These are phyloP conservation scores for Hydractinia echinata DNA, from an alignment of 30 jellyfish, hydroid and myxozoan genomes.

Conservation along the genomic window DNA sequence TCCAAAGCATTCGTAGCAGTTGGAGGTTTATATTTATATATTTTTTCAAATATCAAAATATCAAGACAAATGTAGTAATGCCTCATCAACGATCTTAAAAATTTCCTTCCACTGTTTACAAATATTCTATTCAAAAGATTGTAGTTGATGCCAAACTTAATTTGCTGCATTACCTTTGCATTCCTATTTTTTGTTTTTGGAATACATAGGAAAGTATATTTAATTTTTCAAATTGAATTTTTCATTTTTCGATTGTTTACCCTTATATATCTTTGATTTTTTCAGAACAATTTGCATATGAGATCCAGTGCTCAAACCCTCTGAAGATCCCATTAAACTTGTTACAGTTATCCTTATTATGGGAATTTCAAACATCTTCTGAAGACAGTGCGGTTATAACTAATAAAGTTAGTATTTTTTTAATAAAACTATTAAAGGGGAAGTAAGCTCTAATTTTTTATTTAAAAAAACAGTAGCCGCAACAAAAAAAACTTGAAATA, in stretches of 20 bases:
- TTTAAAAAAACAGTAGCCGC: no score
- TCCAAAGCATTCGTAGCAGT: constrained; percentile 50
- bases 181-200: not conserved
- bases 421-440: no score
- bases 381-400: constrained; percentile 17
- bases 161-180: not conserved
- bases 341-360: constrained; percentile 48
- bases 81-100: no score
- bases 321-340: constrained; percentile 61
- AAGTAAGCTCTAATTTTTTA: no score
- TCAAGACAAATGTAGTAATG: no score
- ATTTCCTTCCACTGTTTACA: no score
- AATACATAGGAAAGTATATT: not conserved
- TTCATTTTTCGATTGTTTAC: not conserved
- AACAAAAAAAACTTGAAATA: no score
- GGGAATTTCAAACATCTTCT: constrained; percentile 65
- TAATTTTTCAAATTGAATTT: not conserved
- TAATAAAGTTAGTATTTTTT: not conserved
- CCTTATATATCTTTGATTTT: not conserved
- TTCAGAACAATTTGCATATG: constrained; percentile 60
- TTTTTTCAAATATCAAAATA: no score
- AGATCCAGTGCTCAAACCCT: constrained; percentile 64
- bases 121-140: no score
- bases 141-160: not conserved
- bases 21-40: constrained; percentile 50